These are phyloP conservation scores for Sciurus carolinensis DNA, from an alignment of 2,797 vertebrate species.

Conservation along the genomic window DNA sequence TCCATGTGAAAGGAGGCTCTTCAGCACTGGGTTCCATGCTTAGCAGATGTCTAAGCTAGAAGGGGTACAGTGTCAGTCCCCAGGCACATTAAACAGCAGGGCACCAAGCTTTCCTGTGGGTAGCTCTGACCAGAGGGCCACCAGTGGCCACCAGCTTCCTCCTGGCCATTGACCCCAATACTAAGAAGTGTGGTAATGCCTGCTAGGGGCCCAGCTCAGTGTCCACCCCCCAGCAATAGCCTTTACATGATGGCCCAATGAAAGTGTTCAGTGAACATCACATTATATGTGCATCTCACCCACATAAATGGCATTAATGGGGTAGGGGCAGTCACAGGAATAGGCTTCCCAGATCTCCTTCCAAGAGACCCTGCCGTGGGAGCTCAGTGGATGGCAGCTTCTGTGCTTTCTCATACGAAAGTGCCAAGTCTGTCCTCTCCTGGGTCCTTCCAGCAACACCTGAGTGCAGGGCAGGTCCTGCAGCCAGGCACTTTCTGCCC, in stretches of 20 bases:
- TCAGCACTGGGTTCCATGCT: background rate
- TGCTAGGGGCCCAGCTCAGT: background rate
- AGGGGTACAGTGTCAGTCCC: background rate
- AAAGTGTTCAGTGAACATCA: background rate
- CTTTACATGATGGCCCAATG: background rate
- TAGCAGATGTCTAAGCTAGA: background rate
- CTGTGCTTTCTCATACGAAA: background rate
- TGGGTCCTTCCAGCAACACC: background rate
- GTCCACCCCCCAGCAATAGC: background rate
- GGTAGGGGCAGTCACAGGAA: background rate
- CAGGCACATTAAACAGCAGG: background rate
- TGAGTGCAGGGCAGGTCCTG: accelerated
- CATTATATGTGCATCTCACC: background rate
- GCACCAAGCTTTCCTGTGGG: background rate
- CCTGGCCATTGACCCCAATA: background rate
- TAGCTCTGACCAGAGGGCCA: background rate
- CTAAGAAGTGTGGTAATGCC: background rate
- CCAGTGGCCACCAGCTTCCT: background rate
- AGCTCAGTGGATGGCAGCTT: background rate
- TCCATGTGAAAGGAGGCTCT: background rate
- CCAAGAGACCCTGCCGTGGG: background rate
- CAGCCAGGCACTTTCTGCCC: background rate
- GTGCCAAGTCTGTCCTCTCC: background rate
- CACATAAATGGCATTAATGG: background rate
- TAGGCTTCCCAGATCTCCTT: background rate